Evolutionary conservation across 2,888 invertebrate genomes (phyloP), one percentile per base, ranked within the genome.

Genomic region (Morpho achilles): DNA sequence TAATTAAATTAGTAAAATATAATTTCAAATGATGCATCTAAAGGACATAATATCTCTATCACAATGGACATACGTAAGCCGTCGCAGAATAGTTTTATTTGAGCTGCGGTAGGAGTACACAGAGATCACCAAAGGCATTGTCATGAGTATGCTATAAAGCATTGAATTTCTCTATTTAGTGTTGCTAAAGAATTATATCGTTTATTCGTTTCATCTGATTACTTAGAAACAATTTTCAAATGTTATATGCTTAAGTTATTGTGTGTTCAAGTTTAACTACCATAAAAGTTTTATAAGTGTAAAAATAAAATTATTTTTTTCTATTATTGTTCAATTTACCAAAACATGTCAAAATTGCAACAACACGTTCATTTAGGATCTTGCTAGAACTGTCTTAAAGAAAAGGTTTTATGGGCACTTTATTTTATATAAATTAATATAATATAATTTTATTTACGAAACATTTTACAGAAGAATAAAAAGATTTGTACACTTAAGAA

Each of bases 81-180:
- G 50, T 55, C 52, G 47, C 48, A 9, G 45, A 8, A 41, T 42
- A 41, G 40, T 60, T 60, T 56, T 57, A 56, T 60, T 60, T 56
- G 53, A 60, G 53, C 53, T 46, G 41, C 7, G 49, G 58, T 46
- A 46, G 46, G 41, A 51, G 55, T 53, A 54, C 54, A 46, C 42
- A 56, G 50, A 46, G 49, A 52, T 46, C 16, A 50, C 9, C 40
- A 22, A 43, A 46, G 32, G 51, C 22, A 54, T 48, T 49, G 23
- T 48, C 40, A 22, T 42, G 40, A 43, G 9, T 32, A 32, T 8
- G 41, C 32, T 50, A 48, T 44, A 57, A 57, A 47, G 47, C 50
- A 53, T 47, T 53, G 46, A 60, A 45, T 46, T 53, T 10, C 40
- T 44, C 52, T 59, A 10, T 41, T 44, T 50, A 56, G 49, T 56